phyloP scores from a whole-genome alignment of 1,140 invertebrate species.

The Drosophila burlai region DNA sequence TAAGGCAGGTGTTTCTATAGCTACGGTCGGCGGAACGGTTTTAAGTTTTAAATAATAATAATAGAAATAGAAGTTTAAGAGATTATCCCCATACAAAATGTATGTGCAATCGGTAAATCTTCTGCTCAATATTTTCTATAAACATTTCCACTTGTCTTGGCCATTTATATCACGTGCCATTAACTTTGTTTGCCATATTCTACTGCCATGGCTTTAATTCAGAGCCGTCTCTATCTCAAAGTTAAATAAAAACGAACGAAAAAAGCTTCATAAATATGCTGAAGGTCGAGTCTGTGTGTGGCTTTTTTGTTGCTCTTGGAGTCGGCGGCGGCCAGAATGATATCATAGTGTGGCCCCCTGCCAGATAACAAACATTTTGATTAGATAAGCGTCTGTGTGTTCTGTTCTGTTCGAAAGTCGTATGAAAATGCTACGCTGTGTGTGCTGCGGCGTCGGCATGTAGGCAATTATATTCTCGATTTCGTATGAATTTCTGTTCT shows the following conservation, averaged over 20 bases:
- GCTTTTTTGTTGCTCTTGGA: slow-evolving; percentile 41
- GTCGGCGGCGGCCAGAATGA: slow-evolving; percentile 49
- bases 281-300: slow-evolving; percentile 62
- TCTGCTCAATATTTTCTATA: slow-evolving; percentile 6
- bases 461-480: slow-evolving; percentile 33
- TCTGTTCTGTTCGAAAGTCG: slow-evolving; percentile 13
- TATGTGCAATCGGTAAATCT: background rate
- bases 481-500: slow-evolving; percentile 48
- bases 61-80: background rate
- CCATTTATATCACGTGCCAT: slow-evolving; percentile 67
- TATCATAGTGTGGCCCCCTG: slow-evolving; percentile 65
- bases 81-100: background rate
- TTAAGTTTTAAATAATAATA: background rate
- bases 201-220: slow-evolving; percentile 27
- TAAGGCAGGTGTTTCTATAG: slow-evolving; percentile 48
- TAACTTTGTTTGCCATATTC: slow-evolving; percentile 29
- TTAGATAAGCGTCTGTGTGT: slow-evolving; percentile 64
- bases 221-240: slow-evolving; percentile 31
- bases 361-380: slow-evolving; percentile 72
- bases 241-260: slow-evolving; percentile 34
- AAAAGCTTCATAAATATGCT: slow-evolving; percentile 69
- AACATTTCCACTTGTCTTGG: slow-evolving; percentile 22
- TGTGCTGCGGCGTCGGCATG: slow-evolving; percentile 2
- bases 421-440: slow-evolving; percentile 9
- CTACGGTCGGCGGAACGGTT: background rate